These are phyloP conservation scores for Triplophysa tibetana DNA, from an alignment of 2,113 vertebrate species.

Conservation along the genomic window DNA sequence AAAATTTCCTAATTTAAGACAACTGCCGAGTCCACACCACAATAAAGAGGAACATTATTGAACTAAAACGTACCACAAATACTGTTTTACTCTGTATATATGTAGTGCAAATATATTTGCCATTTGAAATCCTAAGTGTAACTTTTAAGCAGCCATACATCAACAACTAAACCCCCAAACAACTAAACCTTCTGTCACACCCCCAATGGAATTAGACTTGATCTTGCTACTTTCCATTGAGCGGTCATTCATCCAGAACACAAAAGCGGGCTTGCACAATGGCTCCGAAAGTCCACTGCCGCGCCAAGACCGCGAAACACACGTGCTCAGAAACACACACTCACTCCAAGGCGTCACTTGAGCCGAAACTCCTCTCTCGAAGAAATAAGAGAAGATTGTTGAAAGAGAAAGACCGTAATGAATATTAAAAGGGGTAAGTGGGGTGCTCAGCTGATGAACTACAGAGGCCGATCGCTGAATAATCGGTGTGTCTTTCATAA, in stretches of 20 bases:
- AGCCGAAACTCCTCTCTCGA: slow-evolving; percentile 47
- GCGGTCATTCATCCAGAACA: slow-evolving; percentile 58
- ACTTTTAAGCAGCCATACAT: too few species aligned
- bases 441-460: slow-evolving; percentile 52
- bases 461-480: slow-evolving; percentile 36
- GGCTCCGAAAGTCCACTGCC: slow-evolving; percentile 61
- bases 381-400: slow-evolving; percentile 39
- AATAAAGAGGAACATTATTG: too few species aligned
- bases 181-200: neutral
- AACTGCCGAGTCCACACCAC: too few species aligned
- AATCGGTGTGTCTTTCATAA: slow-evolving; percentile 46
- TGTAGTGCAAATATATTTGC: neutral
- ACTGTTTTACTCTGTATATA: neutral
- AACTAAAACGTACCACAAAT: too few species aligned
- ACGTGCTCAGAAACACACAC: slow-evolving; percentile 40
- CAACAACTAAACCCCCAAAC: neutral
- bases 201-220: slow-evolving; percentile 53
- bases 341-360: slow-evolving; percentile 42
- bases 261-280: slow-evolving; percentile 66
- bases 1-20: neutral
- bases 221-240: slow-evolving; percentile 71
- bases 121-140: too few species aligned
- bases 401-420: slow-evolving; percentile 51
- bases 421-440: slow-evolving; percentile 55
- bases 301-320: slow-evolving; percentile 41